Base-by-base conservation (phyloP, 2,888 invertebrate genomes). In the Ophioninae sp. region DNA sequence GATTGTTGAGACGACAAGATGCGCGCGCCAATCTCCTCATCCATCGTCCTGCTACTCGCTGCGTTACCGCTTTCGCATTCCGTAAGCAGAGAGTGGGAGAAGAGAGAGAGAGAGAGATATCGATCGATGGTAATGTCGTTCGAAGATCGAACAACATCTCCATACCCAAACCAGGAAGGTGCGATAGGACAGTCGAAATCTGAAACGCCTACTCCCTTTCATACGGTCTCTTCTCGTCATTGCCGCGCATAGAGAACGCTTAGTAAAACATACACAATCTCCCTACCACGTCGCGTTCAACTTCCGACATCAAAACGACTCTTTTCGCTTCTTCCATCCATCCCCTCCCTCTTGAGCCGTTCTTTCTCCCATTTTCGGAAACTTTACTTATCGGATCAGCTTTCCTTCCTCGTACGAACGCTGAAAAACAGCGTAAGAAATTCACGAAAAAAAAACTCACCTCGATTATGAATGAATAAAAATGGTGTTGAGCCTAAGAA, bases 101-200 rank as follows among this genome's bases (percentile, higher is more conserved):
- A 77, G 62, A 70, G 62, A 50, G 72, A 64, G 44, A 50, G 10
- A 8, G 78, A 67, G 39, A 39, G 8, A 8, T 44, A 44, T 44
- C 23, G 41, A 68, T 65, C 56, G 57, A 76, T 57, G 41, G 56
- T 21, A n/a, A 76, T 76, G 77, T 50, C 61, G 23, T 65, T 65
- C 50, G 57, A 57, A 59, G 67, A 75, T 72, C 70, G 74, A 75
- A 73, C 72, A 39, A 30, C 65, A 70, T 79, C 70, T 65, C 41
- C 44, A 56, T 65, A 68, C 69, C 74, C n/a, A 59, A 57, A 41
- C 75, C 76, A 69, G 57, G 57, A 75, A 57, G 69, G 76, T 68
- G 76, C 68, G 59, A 82, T 68, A 82, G 79, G 59, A 72, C 77
- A 77, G 77, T 79, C 70, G 77, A 79, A 82, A 74, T 57, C 41